Percentiles rank a stretch among this genome's conserved stretches.
These are phyloP conservation scores for Macroglossus sobrinus DNA, from an alignment of 2,113 vertebrate species.

Conservation along the genomic window DNA sequence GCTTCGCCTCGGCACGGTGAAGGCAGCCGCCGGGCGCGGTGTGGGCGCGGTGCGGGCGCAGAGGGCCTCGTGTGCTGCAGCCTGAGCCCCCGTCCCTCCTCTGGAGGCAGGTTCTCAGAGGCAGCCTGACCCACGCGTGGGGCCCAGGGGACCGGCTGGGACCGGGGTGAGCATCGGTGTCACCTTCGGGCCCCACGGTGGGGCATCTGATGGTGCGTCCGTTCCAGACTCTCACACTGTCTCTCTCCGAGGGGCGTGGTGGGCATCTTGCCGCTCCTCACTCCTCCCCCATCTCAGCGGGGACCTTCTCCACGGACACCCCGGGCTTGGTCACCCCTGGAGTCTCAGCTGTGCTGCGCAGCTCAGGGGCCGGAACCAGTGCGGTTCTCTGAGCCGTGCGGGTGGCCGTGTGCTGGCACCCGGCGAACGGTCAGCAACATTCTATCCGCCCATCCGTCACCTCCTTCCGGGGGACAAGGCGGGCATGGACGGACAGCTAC, in stretches of 20 bases:
- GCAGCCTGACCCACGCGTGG: accelerated
- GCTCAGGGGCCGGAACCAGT: neutral
- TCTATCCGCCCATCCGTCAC: accelerated
- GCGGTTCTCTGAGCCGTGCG: neutral
- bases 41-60: accelerated
- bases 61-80: neutral
- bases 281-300: too few species aligned
- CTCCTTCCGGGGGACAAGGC: neutral
- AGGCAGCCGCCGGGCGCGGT: neutral
- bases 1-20: neutral
- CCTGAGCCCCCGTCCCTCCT: neutral
- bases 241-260: neutral
- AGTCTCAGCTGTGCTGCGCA: neutral
- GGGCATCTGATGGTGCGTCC: neutral
- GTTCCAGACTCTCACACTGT: neutral
- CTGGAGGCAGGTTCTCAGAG: neutral
- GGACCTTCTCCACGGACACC: neutral
- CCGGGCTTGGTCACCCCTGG: neutral
- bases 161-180: neutral
- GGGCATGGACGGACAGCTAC: neutral
- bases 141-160: neutral
- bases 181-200: neutral
- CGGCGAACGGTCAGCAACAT: neutral
- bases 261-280: too few species aligned
- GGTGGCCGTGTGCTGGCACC: neutral